Percentiles rank a stretch among this genome's conserved stretches.
Conservation (phyloP, 2,797 vertebrate genomes). For the Betta splendens region DNA sequence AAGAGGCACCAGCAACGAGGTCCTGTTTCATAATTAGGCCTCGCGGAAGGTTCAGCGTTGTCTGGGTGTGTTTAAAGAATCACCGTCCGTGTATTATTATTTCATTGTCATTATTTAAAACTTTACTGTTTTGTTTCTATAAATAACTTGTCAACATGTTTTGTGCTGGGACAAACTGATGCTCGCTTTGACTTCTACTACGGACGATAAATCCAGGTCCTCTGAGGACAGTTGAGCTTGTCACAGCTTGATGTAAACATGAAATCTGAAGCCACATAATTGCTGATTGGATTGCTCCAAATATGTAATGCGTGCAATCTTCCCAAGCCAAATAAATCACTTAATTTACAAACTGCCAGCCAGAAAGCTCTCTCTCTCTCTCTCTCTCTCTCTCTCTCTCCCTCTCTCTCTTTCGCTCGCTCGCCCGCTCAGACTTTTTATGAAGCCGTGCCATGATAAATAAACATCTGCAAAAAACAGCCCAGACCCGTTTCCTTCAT, state of each 20-base stretch:
- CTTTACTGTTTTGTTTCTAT: conserved; percentile 13
- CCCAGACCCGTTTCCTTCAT: conserved; percentile 64
- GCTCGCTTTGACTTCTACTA: conserved; percentile 40
- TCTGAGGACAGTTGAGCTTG: conserved; percentile 50
- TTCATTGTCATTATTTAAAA: conserved; percentile 1
- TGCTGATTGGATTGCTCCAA: conserved; percentile 70
- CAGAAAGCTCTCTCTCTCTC: conserved; percentile 40
- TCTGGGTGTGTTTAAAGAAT: conserved; percentile 22
- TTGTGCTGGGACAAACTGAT: conserved; percentile 33
- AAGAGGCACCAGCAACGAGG: conserved; percentile 3
- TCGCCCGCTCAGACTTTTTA: too few relatives aligned
- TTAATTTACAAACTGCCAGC: conserved; percentile 64
- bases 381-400: conserved; percentile 37
- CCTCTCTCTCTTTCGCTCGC: conserved; percentile 32
- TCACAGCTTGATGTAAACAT: conserved; percentile 66
- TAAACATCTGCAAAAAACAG: conserved; percentile 70
- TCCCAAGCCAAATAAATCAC: conserved; percentile 68
- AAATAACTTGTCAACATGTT: conserved; percentile 31
- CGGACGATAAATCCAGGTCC: conserved; percentile 49
- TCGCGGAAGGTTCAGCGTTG: conserved; percentile 18
- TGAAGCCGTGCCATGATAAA: conserved; percentile 59
- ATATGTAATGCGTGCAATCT: conserved; percentile 60
- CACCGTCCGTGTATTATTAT: conserved; percentile 1
- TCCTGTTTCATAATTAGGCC: conserved; percentile 12
- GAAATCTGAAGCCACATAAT: conserved; percentile 73